Base-by-base conservation (phyloP, 2,797 vertebrate genomes). In the Scleropages formosus region DNA sequence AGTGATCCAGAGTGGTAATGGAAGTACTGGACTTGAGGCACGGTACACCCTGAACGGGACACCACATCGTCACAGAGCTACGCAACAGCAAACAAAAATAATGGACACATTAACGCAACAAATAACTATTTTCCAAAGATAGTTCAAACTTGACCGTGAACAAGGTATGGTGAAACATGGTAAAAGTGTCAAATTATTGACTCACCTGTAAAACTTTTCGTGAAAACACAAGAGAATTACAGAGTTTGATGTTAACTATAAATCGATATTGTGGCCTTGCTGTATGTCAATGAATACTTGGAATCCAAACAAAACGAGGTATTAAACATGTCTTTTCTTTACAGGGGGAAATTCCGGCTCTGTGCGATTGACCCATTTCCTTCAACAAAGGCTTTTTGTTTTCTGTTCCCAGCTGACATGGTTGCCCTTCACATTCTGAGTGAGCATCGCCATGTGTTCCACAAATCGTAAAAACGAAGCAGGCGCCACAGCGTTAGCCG, bases 181-280 rank as follows among this genome's bases (percentile, higher is more conserved):
- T 27, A 66, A 67, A 67, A 56, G 51, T 18, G 26, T 75, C 74
- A 62, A 65, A 31, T 73, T 67, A 56, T 44, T 66, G 66, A 39
- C 63, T 66, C 20, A 39, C 51, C 63, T 24, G 24, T 59, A 39
- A 58, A 58, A 27, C 51, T 18, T 47, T 59, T 51, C 58, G 58
- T 44, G 49, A 70, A 72, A 58, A 60, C 59, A 24, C 70, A 72
- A 72, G 70, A 72, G 56, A 39, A 39, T 39, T 53, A 53, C 16
- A 24, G 22, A 46, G 56, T 70, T 47, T 56, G 70, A 70, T 47
- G 39, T 58, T 72, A 72, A 72, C 59, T 72, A 59, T n/a, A 24
- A 58, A n/a, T 58, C 53, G 11, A 39, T 70, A 70, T 53, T 70
- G 47, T 56, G 49, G 22, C 47, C 22, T 8, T 70, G 70, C 53